A percentile compares a stretch with the other conserved stretches of the same genome.
These are phyloP conservation scores for Tympanoctomys barrerae DNA, from an alignment of 2,797 vertebrate genomes.

Conservation along the genomic window DNA sequence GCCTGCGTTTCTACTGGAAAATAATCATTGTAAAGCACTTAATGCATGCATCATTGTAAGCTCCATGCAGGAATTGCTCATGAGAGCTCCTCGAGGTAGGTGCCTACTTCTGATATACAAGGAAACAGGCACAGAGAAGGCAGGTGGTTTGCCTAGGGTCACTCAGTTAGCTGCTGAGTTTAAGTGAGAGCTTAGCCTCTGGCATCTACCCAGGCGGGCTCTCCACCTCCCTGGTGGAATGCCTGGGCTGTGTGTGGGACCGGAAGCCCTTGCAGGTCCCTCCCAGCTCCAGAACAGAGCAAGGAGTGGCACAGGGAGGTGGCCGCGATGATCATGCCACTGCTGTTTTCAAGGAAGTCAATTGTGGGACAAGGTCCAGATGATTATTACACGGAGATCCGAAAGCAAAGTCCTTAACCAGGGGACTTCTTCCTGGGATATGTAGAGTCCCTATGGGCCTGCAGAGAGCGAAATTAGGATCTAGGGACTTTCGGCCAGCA, in stretches of 20 bases:
- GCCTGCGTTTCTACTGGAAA: constrained; percentile 11
- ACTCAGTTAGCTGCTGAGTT: neutral
- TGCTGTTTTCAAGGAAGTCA: neutral
- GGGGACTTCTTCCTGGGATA: neutral
- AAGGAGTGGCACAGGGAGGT: neutral
- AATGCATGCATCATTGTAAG: neutral
- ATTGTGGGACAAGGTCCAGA: constrained; percentile 69
- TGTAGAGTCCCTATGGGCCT: neutral
- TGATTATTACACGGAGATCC: neutral
- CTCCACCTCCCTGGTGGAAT: neutral
- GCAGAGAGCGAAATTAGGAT: neutral
- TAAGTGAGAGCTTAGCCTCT: neutral
- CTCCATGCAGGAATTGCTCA: neutral
- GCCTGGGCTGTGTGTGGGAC: neutral
- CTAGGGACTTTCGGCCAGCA: neutral
- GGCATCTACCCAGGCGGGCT: neutral
- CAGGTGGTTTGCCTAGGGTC: neutral
- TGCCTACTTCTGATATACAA: neutral
- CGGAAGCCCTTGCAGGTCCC: neutral
- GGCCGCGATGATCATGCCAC: neutral
- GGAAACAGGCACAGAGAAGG: neutral
- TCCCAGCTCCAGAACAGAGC: neutral
- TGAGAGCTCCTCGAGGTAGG: neutral
- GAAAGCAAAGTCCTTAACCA: constrained; percentile 61
- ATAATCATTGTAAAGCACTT: neutral